A percentile compares a stretch with the other conserved stretches of the same genome.
phyloP scores from a whole-genome alignment of 1,140 invertebrate species.

The Drosophila sucinea region DNA sequence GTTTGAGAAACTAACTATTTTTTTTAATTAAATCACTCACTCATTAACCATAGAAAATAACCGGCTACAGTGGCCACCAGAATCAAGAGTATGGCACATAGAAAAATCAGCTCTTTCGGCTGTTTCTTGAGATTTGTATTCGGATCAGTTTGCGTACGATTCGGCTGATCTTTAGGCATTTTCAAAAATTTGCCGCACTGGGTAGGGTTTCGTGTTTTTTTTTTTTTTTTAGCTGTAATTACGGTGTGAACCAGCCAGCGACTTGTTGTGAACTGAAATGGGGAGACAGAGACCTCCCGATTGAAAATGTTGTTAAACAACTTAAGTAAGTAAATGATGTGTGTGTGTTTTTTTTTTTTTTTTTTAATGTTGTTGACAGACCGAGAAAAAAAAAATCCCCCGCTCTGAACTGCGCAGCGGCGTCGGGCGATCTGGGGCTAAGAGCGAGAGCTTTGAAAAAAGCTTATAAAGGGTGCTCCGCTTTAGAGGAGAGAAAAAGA shows the following conservation, averaged over 20 bases:
- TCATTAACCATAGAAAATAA: constrained; percentile 61
- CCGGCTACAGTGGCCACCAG: constrained; percentile 44
- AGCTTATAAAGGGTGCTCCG: constrained; percentile 29
- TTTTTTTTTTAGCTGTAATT: neutral
- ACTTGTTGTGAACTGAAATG: constrained; percentile 49
- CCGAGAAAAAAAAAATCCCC: constrained; percentile 20
- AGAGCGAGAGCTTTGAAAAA: neutral
- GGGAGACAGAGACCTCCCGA: constrained; percentile 9
- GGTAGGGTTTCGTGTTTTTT: neutral
- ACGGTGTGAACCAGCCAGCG: constrained; percentile 41
- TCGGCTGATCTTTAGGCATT: constrained; percentile 24
- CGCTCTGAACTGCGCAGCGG: constrained; percentile 29
- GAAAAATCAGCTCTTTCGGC: constrained; percentile 38
- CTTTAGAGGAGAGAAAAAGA: neutral
- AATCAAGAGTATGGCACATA: constrained; percentile 47
- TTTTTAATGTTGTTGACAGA: constrained; percentile 30
- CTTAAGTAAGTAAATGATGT: constrained; percentile 25
- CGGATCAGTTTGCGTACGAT: constrained; percentile 17
- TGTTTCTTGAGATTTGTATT: constrained; percentile 21
- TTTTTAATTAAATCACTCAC: constrained; percentile 31
- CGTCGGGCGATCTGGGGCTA: constrained; percentile 3
- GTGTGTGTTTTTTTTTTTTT: no score
- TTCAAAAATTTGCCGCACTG: neutral
- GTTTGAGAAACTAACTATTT: constrained; percentile 11
- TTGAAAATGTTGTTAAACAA: constrained; percentile 36